Evolutionary conservation across 1,140 invertebrate species (phyloP), one percentile per base, ranked within the genome.

Genomic region (Meloidogyne chitwoodi): DNA sequence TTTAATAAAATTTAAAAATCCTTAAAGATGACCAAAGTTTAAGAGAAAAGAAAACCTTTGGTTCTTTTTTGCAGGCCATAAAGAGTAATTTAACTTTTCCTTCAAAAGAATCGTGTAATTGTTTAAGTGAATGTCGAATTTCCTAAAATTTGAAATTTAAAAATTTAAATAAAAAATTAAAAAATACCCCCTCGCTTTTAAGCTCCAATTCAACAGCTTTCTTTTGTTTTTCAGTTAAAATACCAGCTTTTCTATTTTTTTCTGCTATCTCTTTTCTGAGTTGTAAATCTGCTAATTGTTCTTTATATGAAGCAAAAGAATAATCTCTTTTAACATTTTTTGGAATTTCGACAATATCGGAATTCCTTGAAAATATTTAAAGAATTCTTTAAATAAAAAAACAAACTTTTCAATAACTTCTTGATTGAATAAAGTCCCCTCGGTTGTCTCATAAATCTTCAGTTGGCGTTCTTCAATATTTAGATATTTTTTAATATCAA

Each of bases 281-380:
- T 84, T 95, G 93, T 73, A 96, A 88, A 87, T 98, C 96, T 85
- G 96, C 95, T 83, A 96, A 89, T 87, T 98, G 96, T 82, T 98
- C 96, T 87, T 96, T 95, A 87, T 94, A 96, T 22, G 94, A 95
- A 87, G 98, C 98, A 2, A 92, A 93, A 89, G 97, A 98, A 87
- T 93, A 98, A 85, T 98, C 95, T 61, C 95, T 90, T 88, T 95
- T 96, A 84, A 98, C 91, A 83, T 98, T 97, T 89, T 93, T 90
- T 88, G 78, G 85, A 86, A 65, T 85, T 84, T 80, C 83, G 91
- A 81, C 41, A 90, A 89, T 48, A 69, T 41, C 81, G 38, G 78
- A 26, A 29, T 82, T 75, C 48, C 62, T 73, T 8, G 10, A 38
- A 10, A 38, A 38, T 0, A 38, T 38, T 38, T 8, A 31, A 31